phyloP scores from a whole-genome alignment of 2,113 vertebrate genomes.

The Chamaetylas fuelleborni region DNA sequence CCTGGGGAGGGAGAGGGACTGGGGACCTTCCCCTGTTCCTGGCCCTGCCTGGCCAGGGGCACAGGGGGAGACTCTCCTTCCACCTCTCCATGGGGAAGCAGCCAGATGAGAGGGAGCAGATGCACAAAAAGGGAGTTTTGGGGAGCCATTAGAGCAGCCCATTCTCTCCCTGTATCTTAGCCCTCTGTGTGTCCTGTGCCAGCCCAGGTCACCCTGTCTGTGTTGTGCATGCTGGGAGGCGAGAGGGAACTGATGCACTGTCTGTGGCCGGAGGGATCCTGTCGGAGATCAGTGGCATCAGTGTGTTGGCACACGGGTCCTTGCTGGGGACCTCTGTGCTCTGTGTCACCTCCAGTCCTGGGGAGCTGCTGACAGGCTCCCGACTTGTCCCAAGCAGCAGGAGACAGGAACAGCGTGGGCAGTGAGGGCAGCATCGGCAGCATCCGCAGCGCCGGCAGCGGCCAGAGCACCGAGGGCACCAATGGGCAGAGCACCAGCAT shows the following conservation, averaged over 20 bases:
- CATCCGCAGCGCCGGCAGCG: slow-evolving; percentile 91
- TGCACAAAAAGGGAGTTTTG: not conserved
- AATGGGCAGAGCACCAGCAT: slow-evolving; percentile 75
- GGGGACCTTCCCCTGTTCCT: not conserved
- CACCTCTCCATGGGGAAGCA: not conserved
- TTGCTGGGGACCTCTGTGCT: not conserved
- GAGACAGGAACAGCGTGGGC: slow-evolving; percentile 91
- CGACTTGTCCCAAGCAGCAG: slow-evolving; percentile 68
- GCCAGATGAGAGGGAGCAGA: not conserved
- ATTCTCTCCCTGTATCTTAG: not conserved
- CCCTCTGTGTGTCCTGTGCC: not conserved
- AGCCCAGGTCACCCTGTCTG: not conserved
- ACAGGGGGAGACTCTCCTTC: not conserved
- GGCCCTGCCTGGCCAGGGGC: not conserved
- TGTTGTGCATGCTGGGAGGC: not conserved
- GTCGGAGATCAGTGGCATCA: not conserved
- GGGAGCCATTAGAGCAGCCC: not conserved
- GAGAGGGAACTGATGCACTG: not conserved
- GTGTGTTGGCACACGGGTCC: not conserved
- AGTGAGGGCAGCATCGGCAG: slow-evolving; percentile 91
- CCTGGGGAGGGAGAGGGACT: not conserved
- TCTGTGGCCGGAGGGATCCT: not conserved
- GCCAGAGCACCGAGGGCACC: slow-evolving; percentile 90
- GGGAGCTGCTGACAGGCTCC: not conserved
- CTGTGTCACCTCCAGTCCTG: fast-evolving